Conservation (phyloP, 2,888 invertebrate species). For the Brenthis ino region DNA sequence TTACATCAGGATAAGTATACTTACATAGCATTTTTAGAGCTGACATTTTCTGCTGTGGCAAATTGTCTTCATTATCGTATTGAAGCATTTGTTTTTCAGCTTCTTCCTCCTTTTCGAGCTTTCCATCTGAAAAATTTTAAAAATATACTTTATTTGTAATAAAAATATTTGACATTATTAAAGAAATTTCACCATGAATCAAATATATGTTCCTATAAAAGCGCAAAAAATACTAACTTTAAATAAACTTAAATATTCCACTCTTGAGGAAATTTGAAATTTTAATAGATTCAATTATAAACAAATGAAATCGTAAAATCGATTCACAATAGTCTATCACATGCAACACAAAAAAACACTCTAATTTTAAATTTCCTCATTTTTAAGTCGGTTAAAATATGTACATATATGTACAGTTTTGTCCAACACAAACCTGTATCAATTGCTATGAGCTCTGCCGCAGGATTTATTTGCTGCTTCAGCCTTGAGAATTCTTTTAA, state of each 20-base stretch:
- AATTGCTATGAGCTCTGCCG: slow-evolving; percentile 63
- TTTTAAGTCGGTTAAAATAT: no score
- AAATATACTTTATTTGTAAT: not conserved
- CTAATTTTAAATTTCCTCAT: no score
- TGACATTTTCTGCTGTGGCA: slow-evolving; percentile 30
- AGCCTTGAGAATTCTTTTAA: slow-evolving; percentile 63
- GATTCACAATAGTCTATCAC: no score
- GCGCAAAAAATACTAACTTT: not conserved
- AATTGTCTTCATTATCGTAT: slow-evolving; percentile 21
- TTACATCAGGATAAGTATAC: slow-evolving; percentile 14
- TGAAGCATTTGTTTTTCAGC: slow-evolving; percentile 38
- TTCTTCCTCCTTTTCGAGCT: slow-evolving; percentile 26
- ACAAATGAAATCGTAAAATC: no score
- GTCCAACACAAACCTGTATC: slow-evolving; percentile 43
- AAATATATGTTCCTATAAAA: not conserved
- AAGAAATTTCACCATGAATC: no score
- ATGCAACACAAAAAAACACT: no score
- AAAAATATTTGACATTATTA: no score
- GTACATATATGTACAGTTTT: no score
- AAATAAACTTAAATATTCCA: no score
- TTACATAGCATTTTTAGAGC: slow-evolving; percentile 38
- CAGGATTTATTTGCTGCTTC: slow-evolving; percentile 63
- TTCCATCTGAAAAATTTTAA: slow-evolving; percentile 12
- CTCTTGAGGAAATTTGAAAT: no score
- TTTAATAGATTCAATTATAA: no score